Percentiles rank a stretch among this genome's conserved stretches.
These are phyloP conservation scores for Diadegma fenestrale DNA, from an alignment of 2,888 invertebrate genomes.

Conservation along the genomic window DNA sequence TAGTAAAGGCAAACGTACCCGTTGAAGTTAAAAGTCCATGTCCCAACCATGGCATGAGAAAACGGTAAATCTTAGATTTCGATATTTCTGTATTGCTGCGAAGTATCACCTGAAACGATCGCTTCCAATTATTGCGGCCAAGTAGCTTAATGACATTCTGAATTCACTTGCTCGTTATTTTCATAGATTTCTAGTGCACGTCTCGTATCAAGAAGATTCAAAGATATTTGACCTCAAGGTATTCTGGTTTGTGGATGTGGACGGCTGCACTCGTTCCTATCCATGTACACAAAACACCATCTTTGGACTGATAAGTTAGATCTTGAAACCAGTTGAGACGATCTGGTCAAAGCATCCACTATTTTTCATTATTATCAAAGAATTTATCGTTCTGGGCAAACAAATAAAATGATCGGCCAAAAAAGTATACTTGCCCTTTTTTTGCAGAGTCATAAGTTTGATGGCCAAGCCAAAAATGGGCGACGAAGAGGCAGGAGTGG, in stretches of 20 bases:
- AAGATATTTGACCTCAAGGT: slow-evolving; percentile 73
- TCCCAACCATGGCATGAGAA: slow-evolving; percentile 85
- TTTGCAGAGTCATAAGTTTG: slow-evolving; percentile 57
- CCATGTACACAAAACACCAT: slow-evolving; percentile 73
- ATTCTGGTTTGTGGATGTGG: slow-evolving; percentile 74
- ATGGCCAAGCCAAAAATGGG: slow-evolving; percentile 72
- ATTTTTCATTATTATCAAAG: neutral
- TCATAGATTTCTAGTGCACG: neutral
- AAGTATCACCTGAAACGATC: slow-evolving; percentile 79
- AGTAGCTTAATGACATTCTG: neutral
- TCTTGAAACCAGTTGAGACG: slow-evolving; percentile 70
- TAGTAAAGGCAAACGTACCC: slow-evolving; percentile 76
- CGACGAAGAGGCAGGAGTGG: slow-evolving; percentile 71
- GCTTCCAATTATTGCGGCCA: neutral
- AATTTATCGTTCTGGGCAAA: neutral
- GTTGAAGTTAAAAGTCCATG: slow-evolving; percentile 85
- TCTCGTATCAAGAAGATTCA: neutral
- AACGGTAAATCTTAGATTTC: slow-evolving; percentile 84
- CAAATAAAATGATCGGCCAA: neutral
- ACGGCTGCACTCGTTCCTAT: slow-evolving; percentile 66
- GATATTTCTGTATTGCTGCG: slow-evolving; percentile 84
- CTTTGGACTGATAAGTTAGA: slow-evolving; percentile 64
- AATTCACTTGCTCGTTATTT: neutral
- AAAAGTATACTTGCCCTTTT: slow-evolving; percentile 69
- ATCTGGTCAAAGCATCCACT: slow-evolving; percentile 65